These are phyloP conservation scores for Aleiodes leptofemur DNA, from an alignment of 2,888 invertebrate species.

Conservation along the genomic window DNA sequence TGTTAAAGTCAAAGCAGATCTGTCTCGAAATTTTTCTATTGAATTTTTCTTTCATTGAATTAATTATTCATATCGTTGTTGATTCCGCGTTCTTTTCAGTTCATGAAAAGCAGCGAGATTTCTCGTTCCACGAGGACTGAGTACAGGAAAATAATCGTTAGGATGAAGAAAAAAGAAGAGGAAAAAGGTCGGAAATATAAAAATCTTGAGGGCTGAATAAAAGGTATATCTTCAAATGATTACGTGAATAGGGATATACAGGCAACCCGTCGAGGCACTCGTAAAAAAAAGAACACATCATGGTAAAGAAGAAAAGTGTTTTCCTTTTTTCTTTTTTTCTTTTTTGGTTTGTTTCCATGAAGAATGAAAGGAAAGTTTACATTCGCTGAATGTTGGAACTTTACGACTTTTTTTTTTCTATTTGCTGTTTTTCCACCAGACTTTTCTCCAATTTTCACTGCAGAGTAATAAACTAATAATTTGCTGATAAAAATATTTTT, in stretches of 20 bases:
- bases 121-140: too few relatives aligned
- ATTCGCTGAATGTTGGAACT: background rate
- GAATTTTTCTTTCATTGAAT: too few relatives aligned
- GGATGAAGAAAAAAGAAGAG: background rate
- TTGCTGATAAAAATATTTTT: background rate
- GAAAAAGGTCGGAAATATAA: conserved; percentile 21
- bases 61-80: too few relatives aligned
- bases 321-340: conserved; percentile 1
- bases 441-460: too few relatives aligned
- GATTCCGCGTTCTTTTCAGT: too few relatives aligned
- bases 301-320: conserved; percentile 6
- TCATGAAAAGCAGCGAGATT: too few relatives aligned
- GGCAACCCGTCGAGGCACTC: conserved; percentile 5
- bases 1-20: too few relatives aligned
- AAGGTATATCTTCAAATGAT: conserved; percentile 32
- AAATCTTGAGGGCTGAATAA: conserved; percentile 23
- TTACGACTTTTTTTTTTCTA: background rate
- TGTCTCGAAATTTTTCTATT: too few relatives aligned
- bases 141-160: background rate
- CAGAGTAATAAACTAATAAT: too few relatives aligned
- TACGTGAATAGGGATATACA: conserved; percentile 26
- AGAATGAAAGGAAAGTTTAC: conserved; percentile 18
- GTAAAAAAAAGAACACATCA: conserved; percentile 32
- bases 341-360: background rate
- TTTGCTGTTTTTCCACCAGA: background rate